Conservation (phyloP, 2,888 invertebrate genomes). For the Blera fallax region DNA sequence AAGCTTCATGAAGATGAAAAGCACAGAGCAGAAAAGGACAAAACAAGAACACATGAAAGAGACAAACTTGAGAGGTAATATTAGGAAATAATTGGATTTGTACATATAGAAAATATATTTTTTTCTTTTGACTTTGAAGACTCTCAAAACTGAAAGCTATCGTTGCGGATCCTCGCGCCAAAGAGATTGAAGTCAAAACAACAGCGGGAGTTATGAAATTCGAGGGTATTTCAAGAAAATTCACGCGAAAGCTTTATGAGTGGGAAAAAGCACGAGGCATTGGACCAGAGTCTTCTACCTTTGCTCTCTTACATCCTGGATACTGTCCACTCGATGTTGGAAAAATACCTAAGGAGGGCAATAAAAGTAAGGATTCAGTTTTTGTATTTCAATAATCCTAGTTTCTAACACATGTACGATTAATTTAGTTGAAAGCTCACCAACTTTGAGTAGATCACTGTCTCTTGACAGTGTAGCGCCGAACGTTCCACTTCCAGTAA, state of each 20-base stretch:
- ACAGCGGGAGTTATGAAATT: slow-evolving; percentile 92
- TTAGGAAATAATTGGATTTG: not conserved
- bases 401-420: not conserved
- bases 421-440: slow-evolving; percentile 78
- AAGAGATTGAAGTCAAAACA: slow-evolving; percentile 91
- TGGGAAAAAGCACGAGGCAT: slow-evolving; percentile 96
- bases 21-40: slow-evolving; percentile 85
- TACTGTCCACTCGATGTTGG: slow-evolving; percentile 81
- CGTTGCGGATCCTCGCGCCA: slow-evolving; percentile 83
- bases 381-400: not conserved
- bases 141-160: slow-evolving; percentile 82
- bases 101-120: not conserved
- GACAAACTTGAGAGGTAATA: slow-evolving; percentile 83
- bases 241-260: slow-evolving; percentile 93
- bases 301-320: slow-evolving; percentile 87
- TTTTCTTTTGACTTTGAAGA: slow-evolving; percentile 71
- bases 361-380: slow-evolving; percentile 75
- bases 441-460: slow-evolving; percentile 87
- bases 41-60: slow-evolving; percentile 84
- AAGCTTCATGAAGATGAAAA: slow-evolving; percentile 78
- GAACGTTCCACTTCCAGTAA: slow-evolving; percentile 80
- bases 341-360: slow-evolving; percentile 78
- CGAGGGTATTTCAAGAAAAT: slow-evolving; percentile 93
- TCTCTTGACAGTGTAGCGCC: slow-evolving; percentile 89
- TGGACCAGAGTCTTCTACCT: slow-evolving; percentile 92